Conservation (phyloP, 2,113 vertebrate genomes). For the Paramormyrops kingsleyae region DNA sequence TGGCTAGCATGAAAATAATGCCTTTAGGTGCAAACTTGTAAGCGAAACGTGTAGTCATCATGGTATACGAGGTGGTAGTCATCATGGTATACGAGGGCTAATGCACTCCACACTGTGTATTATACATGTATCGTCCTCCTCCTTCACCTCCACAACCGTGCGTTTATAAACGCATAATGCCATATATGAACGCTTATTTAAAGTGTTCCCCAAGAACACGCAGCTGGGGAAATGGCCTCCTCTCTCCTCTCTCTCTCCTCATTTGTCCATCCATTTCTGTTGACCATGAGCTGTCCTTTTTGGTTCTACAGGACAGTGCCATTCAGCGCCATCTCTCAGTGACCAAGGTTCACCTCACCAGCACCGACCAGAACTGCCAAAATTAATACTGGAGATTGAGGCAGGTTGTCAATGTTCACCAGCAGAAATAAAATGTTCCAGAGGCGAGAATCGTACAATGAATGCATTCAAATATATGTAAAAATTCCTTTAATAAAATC, state of each 20-base stretch:
- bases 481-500: not conserved
- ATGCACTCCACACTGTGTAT: not conserved
- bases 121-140: not conserved
- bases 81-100: not conserved
- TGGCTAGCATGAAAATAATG: not conserved
- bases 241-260: not conserved
- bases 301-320: not conserved
- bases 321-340: not conserved
- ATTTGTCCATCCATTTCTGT: not conserved
- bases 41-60: not conserved
- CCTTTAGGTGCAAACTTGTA: not conserved
- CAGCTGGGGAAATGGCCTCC: not conserved
- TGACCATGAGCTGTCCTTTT: not conserved
- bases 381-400: not conserved
- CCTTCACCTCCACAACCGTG: not conserved
- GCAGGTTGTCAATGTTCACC: not conserved
- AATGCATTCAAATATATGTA: not conserved
- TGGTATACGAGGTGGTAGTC: not conserved
- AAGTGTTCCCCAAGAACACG: not conserved
- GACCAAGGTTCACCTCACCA: not conserved
- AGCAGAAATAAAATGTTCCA: not conserved
- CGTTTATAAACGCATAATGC: not conserved
- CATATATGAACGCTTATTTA: not conserved
- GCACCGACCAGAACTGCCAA: not conserved
- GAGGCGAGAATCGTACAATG: not conserved